Base-by-base conservation (phyloP, 2,888 invertebrate genomes). In the Ctena decussata region DNA sequence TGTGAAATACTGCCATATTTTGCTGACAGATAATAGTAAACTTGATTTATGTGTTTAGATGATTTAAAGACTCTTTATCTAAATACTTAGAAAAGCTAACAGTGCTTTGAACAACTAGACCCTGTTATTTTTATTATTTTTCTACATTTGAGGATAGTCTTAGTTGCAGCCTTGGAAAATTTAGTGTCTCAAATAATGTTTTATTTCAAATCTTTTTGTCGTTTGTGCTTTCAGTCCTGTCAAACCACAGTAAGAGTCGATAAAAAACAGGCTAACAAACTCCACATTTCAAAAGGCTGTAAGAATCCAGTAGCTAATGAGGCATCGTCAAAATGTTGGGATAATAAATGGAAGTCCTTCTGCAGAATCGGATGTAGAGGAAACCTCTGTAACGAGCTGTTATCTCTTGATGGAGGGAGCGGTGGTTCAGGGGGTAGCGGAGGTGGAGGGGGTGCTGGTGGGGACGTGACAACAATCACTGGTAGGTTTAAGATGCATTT, bases 181-280 rank as follows among this genome's bases (percentile, higher is more conserved):
- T n/a, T n/a, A n/a, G n/a, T n/a, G n/a, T n/a, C n/a, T n/a, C n/a
- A n/a, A n/a, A n/a, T n/a, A n/a, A n/a, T n/a, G n/a, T n/a, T n/a
- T n/a, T n/a, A n/a, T n/a, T n/a, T n/a, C n/a, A n/a, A n/a, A n/a
- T n/a, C n/a, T n/a, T n/a, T n/a, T n/a, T n/a, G n/a, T n/a, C n/a
- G n/a, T n/a, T n/a, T n/a, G n/a, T n/a, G n/a, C 53, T 65, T 46
- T 24, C 74, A 86, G 86, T 46, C 78, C 11, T 86, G 86, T 41
- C 72, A 60, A 46, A 60, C 81, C 27, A 74, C 21, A 27, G 71
- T 78, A 15, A 44, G 35, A 35, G 35, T 30, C 1, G 35, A 65
- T 21, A 35, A 35, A 24, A 57, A 71, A 11, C 53, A 46, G 8
- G 53, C 35, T 15, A 74, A 60, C 35, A 44, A 60, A 6, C 46